A percentile compares a stretch with the other conserved stretches of the same genome.
Evolutionary conservation across 2,113 vertebrate species (phyloP).

Genomic region (Ictalurus furcatus): DNA sequence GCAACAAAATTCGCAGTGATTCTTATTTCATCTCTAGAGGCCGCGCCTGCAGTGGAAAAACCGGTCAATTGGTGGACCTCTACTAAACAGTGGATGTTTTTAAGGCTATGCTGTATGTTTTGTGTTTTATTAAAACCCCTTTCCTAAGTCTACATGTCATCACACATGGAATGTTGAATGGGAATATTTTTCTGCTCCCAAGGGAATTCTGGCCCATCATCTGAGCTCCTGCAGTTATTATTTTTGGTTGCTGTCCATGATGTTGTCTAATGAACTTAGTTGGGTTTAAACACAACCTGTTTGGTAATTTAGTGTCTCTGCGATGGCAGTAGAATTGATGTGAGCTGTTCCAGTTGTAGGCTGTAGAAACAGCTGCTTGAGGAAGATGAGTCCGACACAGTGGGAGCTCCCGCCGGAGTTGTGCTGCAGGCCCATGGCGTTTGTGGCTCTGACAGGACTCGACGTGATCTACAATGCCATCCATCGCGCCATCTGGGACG

Average conservation of each 20-base stretch:
- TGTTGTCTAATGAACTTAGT: neutral
- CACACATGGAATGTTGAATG: too few relatives aligned
- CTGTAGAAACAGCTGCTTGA: neutral
- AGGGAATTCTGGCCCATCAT: neutral
- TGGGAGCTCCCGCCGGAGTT: slow-evolving; percentile 98
- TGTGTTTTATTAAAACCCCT: too few relatives aligned
- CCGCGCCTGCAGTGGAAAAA: too few relatives aligned
- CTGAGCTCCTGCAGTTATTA: neutral
- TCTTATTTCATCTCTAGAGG: too few relatives aligned
- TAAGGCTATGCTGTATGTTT: too few relatives aligned
- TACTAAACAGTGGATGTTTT: too few relatives aligned
- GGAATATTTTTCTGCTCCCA: neutral
- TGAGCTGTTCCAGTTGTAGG: neutral
- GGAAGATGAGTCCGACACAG: slow-evolving; percentile 79
- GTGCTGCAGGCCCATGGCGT: slow-evolving; percentile 97
- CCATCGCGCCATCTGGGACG: slow-evolving; percentile 96
- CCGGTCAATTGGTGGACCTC: too few relatives aligned
- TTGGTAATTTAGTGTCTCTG: neutral
- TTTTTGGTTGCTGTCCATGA: neutral
- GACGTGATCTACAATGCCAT: slow-evolving; percentile 95
- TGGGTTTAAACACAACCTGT: neutral
- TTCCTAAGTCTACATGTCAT: neutral
- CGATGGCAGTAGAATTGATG: neutral
- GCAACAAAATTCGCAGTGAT: too few relatives aligned
- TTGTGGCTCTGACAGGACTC: slow-evolving; percentile 91